A percentile compares a stretch with the other conserved stretches of the same genome.
Conservation (phyloP, 2,797 vertebrate genomes). For the Alexandromys oeconomus region DNA sequence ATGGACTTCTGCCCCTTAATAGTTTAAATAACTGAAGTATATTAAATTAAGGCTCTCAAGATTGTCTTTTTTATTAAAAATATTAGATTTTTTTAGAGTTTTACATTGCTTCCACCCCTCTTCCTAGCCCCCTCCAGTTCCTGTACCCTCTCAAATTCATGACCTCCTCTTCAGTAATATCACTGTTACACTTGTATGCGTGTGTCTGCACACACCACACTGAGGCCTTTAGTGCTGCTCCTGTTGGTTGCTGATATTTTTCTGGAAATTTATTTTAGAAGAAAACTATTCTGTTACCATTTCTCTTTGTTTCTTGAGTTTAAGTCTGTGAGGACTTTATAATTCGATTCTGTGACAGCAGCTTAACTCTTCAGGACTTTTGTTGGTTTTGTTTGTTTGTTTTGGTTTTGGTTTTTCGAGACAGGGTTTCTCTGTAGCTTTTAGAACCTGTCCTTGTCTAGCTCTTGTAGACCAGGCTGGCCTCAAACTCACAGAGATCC, state of each 20-base stretch:
- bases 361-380: neutral
- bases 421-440: neutral
- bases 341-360: neutral
- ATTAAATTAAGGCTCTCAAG: constrained; percentile 30
- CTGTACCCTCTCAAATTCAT: neutral
- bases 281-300: constrained; percentile 38
- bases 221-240: neutral
- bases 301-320: constrained; percentile 47
- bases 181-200: neutral
- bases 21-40: constrained; percentile 59
- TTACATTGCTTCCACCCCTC: neutral
- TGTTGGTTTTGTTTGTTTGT: too few relatives aligned
- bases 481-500: neutral
- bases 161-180: neutral
- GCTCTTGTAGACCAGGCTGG: neutral
- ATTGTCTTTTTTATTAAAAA: constrained; percentile 38
- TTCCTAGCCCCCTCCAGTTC: too few relatives aligned
- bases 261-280: constrained; percentile 52
- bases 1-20: neutral
- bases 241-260: constrained; percentile 1
- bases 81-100: neutral
- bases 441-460: neutral
- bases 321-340: constrained; percentile 60
- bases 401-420: neutral
- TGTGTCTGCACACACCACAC: neutral